phyloP scores from a whole-genome alignment of 37 sponge, comb jelly and placozoan genomes.

The Theonella swinhoei region DNA sequence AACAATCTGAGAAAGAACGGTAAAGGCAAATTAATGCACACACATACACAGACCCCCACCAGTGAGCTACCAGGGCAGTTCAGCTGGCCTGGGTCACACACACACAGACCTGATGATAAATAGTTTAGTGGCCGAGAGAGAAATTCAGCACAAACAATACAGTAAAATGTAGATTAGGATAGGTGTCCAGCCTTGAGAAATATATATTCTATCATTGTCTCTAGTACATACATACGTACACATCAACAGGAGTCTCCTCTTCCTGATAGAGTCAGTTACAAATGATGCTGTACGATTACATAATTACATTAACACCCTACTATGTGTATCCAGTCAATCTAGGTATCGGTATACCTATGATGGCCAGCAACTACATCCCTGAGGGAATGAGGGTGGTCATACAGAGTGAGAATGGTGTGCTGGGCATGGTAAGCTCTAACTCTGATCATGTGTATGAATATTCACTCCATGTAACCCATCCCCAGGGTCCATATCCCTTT shows the following conservation, averaged over 20 bases:
- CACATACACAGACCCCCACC: too few relatives aligned
- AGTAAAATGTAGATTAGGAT: too few relatives aligned
- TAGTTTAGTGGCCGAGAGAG: too few relatives aligned
- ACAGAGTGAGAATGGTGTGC: slow-evolving; percentile 94
- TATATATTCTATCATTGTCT: background rate
- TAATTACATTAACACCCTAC: too few relatives aligned
- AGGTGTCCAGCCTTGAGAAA: too few relatives aligned
- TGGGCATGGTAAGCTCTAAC: slow-evolving; percentile 79
- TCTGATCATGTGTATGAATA: too few relatives aligned
- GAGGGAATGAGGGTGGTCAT: slow-evolving; percentile 68
- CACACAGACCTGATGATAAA: too few relatives aligned
- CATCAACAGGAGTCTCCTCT: background rate
- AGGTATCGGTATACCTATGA: slow-evolving; percentile 93
- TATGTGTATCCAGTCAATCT: slow-evolving; percentile 39
- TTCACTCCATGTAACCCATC: background rate
- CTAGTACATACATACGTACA: background rate
- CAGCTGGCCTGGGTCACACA: too few relatives aligned
- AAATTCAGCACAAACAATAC: too few relatives aligned
- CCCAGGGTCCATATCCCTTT: slow-evolving; percentile 83
- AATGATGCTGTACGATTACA: background rate
- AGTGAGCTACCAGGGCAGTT: background rate
- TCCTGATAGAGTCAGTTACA: background rate
- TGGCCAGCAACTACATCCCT: slow-evolving; percentile 87
- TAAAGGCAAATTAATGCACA: background rate
- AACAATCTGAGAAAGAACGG: too few relatives aligned